Conservation (phyloP, 2,888 invertebrate genomes). For the Oscheius sp. region DNA sequence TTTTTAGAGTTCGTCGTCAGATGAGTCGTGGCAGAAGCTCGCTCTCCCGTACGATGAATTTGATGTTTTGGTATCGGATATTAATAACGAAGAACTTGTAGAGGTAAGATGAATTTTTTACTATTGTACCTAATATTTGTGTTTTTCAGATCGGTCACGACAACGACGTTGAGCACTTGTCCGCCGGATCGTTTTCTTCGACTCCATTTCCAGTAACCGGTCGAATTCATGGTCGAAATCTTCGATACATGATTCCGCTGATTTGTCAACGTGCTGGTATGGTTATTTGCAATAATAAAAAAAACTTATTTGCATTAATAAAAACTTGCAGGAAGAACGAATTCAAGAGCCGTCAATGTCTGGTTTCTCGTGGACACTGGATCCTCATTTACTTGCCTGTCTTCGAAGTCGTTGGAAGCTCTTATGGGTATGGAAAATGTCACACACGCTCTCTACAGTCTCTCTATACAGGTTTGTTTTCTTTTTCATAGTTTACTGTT, state of each 20-base stretch:
- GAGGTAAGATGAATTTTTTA: slow-evolving; percentile 35
- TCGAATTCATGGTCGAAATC: slow-evolving; percentile 33
- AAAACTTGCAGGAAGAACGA: slow-evolving; percentile 29
- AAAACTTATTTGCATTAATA: slow-evolving; percentile 29
- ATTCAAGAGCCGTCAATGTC: slow-evolving; percentile 30
- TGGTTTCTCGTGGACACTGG: slow-evolving; percentile 33
- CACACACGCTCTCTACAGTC: slow-evolving; percentile 21
- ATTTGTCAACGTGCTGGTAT: slow-evolving; percentile 23
- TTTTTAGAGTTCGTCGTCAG: slow-evolving; percentile 33
- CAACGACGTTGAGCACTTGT: slow-evolving; percentile 31
- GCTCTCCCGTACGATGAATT: slow-evolving; percentile 40
- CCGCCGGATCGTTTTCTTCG: slow-evolving; percentile 28
- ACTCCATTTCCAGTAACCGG: slow-evolving; percentile 33
- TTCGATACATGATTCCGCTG: slow-evolving; percentile 30
- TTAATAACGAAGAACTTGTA: slow-evolving; percentile 39
- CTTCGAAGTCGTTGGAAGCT: slow-evolving; percentile 31
- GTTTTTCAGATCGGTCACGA: slow-evolving; percentile 33
- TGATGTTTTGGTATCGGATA: slow-evolving; percentile 43
- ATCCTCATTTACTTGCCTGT: slow-evolving; percentile 30
- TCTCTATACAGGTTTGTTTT: slow-evolving; percentile 35
- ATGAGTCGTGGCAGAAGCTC: slow-evolving; percentile 27
- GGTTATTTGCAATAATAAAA: slow-evolving; percentile 4
- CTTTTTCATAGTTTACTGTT: slow-evolving; percentile 29
- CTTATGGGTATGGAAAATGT: slow-evolving; percentile 29
- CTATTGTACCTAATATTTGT: slow-evolving; percentile 28